Evolutionary conservation across 2,113 vertebrate genomes (phyloP).

Genomic region (Galbula dea): DNA sequence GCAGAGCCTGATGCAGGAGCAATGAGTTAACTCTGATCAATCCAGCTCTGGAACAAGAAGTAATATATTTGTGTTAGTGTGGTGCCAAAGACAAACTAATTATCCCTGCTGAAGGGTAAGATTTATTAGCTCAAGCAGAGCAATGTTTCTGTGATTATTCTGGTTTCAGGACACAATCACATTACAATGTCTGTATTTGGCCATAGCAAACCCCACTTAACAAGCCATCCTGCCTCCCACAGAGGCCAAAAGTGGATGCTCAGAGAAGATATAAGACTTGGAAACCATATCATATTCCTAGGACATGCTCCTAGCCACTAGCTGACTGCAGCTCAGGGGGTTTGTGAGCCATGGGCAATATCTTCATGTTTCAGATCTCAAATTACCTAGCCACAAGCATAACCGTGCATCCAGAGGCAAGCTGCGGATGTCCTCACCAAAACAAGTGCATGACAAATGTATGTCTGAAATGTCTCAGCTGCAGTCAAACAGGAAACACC

Average conservation of each 20-base stretch:
- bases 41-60: not conserved
- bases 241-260: too few species aligned
- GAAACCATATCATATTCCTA: not conserved
- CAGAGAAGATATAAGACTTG: not conserved
- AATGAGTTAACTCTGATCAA: not conserved
- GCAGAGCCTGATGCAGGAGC: not conserved
- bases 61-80: not conserved
- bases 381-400: not conserved
- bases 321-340: not conserved
- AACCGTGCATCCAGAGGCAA: not conserved
- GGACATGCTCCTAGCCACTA: not conserved
- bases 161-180: not conserved
- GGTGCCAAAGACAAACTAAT: not conserved
- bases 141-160: not conserved
- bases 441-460: not conserved
- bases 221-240: not conserved
- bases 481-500: not conserved
- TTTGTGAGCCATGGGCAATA: not conserved
- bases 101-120: not conserved
- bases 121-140: not conserved
- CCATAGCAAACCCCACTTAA: not conserved
- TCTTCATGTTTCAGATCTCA: not conserved
- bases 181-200: not conserved
- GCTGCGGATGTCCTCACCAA: not conserved
- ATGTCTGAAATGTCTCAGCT: not conserved